These are phyloP conservation scores for Sminthurinus aureus DNA, from an alignment of 2,888 invertebrate genomes.

Conservation along the genomic window DNA sequence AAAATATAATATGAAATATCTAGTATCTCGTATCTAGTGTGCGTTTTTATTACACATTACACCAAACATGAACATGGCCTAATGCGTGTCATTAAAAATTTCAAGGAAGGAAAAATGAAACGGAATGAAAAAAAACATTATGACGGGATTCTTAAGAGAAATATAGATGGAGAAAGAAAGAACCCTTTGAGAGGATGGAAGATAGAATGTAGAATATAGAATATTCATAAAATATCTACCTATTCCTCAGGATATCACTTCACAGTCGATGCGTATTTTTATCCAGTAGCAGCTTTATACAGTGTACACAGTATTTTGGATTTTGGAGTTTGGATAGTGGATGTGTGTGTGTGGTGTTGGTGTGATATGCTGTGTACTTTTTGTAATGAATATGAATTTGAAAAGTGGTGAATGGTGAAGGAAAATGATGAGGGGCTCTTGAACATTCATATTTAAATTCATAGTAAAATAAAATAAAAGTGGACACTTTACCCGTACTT, in stretches of 20 bases:
- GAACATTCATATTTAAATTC: not conserved
- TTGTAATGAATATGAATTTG: not conserved
- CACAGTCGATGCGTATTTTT: not conserved
- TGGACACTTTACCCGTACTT: not conserved
- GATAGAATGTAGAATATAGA: too few species aligned
- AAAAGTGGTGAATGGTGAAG: not conserved
- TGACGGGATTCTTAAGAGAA: not conserved
- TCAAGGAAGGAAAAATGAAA: not conserved
- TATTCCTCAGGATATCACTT: conserved; percentile 9
- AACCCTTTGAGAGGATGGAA: not conserved
- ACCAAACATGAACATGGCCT: not conserved
- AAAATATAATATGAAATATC: not conserved
- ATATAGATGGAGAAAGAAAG: too few species aligned
- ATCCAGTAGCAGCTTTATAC: not conserved
- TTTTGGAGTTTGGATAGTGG: too few species aligned
- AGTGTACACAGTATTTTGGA: not conserved
- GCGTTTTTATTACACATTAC: not conserved
- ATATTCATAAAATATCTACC: not conserved
- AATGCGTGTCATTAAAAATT: not conserved
- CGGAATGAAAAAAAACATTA: not conserved
- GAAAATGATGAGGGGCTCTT: not conserved
- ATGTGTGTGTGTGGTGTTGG: too few species aligned
- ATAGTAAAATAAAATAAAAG: not conserved
- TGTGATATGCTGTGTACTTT: too few species aligned
- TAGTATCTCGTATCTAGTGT: not conserved